phyloP scores from a whole-genome alignment of 2,113 vertebrate species.

The Rhegmatorhina hoffmannsi region DNA sequence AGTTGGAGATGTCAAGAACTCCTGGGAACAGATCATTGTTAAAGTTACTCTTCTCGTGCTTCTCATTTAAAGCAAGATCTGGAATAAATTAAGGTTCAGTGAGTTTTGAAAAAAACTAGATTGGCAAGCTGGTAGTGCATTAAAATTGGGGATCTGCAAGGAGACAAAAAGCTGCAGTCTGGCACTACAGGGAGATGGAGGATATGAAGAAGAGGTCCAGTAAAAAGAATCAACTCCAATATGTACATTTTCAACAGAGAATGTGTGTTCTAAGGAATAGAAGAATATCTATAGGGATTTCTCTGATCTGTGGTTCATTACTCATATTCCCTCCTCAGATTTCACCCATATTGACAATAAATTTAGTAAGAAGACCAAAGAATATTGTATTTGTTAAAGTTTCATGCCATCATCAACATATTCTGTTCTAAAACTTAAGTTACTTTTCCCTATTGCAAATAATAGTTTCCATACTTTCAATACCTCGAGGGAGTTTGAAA shows the following conservation, averaged over 20 bases:
- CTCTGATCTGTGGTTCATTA: constrained; percentile 64
- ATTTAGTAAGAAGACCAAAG: neutral
- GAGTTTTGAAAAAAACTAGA: neutral
- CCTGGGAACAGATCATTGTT: neutral
- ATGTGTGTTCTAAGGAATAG: constrained; percentile 55
- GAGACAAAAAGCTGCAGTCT: constrained; percentile 31
- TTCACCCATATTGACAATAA: constrained; percentile 59
- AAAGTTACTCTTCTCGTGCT: constrained; percentile 6
- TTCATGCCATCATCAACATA: constrained; percentile 36
- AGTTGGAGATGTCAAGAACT: neutral
- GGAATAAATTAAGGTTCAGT: constrained; percentile 43
- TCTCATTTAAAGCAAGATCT: constrained; percentile 29
- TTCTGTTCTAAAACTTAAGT: constrained; percentile 32
- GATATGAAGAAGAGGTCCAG: constrained; percentile 21
- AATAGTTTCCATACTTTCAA: constrained; percentile 52
- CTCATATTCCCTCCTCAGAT: constrained; percentile 57
- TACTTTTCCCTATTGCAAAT: constrained; percentile 40
- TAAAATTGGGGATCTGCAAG: neutral
- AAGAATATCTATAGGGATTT: constrained; percentile 54
- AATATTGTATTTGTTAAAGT: constrained; percentile 50
- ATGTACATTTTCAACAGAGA: constrained; percentile 48
- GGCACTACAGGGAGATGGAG: constrained; percentile 19
- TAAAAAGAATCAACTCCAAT: constrained; percentile 33
- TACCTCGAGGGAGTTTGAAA: constrained; percentile 36
- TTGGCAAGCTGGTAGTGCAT: constrained; percentile 1